Percentiles rank a stretch among this genome's conserved stretches.
Evolutionary conservation across 2,113 vertebrate genomes (phyloP).

Genomic region (Labeo catla): DNA sequence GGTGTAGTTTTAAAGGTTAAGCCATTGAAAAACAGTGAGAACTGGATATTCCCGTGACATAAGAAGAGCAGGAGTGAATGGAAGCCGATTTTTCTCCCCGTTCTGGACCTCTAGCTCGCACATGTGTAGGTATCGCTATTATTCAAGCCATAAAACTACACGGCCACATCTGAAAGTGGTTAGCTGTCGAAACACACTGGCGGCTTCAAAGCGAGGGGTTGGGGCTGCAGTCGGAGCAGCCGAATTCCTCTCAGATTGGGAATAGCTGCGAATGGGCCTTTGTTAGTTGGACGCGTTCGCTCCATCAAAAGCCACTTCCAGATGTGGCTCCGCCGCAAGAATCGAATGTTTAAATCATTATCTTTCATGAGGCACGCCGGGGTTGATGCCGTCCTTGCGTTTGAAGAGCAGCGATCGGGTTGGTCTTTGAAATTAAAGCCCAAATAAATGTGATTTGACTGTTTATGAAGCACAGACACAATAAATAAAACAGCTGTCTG

Average conservation of each 20-base stretch:
- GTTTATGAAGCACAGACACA: neutral
- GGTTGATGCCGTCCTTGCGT: neutral
- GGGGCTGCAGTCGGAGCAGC: conserved; percentile 65
- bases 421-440: neutral
- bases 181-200: conserved; percentile 76
- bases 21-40: neutral
- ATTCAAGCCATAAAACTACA: conserved; percentile 77
- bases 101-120: conserved; percentile 73
- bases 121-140: conserved; percentile 78
- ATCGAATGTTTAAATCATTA: conserved; percentile 36
- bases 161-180: conserved; percentile 82
- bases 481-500: neutral
- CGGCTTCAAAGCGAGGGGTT: conserved; percentile 74
- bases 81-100: conserved; percentile 58
- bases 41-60: neutral
- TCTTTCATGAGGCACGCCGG: conserved; percentile 4
- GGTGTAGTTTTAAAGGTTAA: neutral
- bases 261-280: conserved; percentile 66
- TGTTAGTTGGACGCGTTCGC: conserved; percentile 66
- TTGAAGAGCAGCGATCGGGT: neutral
- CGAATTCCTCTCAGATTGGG: conserved; percentile 67
- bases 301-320: conserved; percentile 62
- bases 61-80: conserved; percentile 26
- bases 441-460: neutral
- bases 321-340: conserved; percentile 53